Base-by-base conservation (phyloP, 2,888 invertebrate species). In the Celastrina argiolus region DNA sequence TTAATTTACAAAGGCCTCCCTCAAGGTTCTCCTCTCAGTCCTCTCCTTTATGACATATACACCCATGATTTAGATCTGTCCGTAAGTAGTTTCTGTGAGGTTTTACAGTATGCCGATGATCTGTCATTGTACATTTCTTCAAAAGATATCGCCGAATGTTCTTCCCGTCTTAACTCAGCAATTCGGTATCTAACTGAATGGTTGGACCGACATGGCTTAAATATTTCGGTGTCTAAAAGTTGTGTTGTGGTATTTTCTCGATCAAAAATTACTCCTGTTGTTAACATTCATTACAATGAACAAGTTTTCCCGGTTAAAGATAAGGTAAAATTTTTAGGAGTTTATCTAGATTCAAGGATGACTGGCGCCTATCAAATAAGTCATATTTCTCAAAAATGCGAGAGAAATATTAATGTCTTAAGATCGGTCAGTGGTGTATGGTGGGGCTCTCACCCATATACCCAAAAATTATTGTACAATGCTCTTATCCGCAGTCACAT, bases 401-500 rank as follows among this genome's bases (percentile, higher is more conserved):
- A 63, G 10, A 45, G 28, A 31, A 42, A 63, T 39, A 28, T 63
- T 28, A 63, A 42, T n/a, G 28, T 63, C 14, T 31, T 39, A 14
- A n/a, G 63, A 4, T 42, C 63, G 2, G 3, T 63, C 2, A 18
- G 14, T 41, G 63, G 63, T 39, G 63, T 41, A n/a, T 63, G 41
- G 59, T 59, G 59, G 31, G 59, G 59, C 0, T 59, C 59, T 10
- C 59, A 59, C 6, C 61, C 61, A 18, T 63, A 63, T 10, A 28
- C 63, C 14, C 63, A 63, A 16, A 63, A 63, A 18, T 16, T 59
- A 8, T 7, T 45, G 8, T 45, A 45, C 45, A 45, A 45, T 45
- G 16, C 59, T 8, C 34, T 59, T 36, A 36, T 59, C 14, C 22
- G 56, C 4, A 56, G 56, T 56, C 56, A 51, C 10, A 2, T 51